Percentiles rank a stretch among this genome's conserved stretches.
phyloP scores from a whole-genome alignment of 2,888 invertebrate species.

The Dolichopus griseipennis region DNA sequence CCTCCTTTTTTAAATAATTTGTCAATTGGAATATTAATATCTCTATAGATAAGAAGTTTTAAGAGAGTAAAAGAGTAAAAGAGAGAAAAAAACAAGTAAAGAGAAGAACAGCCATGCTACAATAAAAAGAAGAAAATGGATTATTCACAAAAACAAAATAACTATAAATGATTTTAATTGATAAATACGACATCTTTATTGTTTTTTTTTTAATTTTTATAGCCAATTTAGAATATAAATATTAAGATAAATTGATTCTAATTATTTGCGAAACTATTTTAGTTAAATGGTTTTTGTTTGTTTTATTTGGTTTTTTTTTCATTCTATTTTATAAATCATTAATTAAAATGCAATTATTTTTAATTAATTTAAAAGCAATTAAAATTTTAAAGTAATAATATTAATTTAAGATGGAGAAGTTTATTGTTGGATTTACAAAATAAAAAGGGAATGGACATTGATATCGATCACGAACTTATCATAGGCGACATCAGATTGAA shows the following conservation, averaged over 20 bases:
- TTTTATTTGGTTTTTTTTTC: not conserved
- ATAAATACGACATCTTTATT: constrained; percentile 3
- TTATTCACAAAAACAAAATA: not conserved
- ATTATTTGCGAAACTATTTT: not conserved
- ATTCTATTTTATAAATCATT: no score
- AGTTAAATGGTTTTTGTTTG: not conserved
- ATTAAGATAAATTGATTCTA: not conserved
- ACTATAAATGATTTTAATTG: not conserved
- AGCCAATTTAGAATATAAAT: not conserved
- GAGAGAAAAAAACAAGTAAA: no score
- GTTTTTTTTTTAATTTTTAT: not conserved
- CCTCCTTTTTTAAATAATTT: not conserved
- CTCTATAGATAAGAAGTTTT: not conserved
- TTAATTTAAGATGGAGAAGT: no score
- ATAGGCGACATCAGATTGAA: no score
- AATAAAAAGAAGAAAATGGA: not conserved
- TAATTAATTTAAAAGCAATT: no score
- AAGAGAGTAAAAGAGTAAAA: no score
- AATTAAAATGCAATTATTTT: no score
- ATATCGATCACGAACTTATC: no score
- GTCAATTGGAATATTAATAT: not conserved
- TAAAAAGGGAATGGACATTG: no score
- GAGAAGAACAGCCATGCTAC: no score
- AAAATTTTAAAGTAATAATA: no score
- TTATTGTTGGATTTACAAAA: no score